Percentiles rank a stretch among this genome's conserved stretches.
These are phyloP conservation scores for Aplocera efformata DNA, from an alignment of 2,888 invertebrate species.

Conservation along the genomic window DNA sequence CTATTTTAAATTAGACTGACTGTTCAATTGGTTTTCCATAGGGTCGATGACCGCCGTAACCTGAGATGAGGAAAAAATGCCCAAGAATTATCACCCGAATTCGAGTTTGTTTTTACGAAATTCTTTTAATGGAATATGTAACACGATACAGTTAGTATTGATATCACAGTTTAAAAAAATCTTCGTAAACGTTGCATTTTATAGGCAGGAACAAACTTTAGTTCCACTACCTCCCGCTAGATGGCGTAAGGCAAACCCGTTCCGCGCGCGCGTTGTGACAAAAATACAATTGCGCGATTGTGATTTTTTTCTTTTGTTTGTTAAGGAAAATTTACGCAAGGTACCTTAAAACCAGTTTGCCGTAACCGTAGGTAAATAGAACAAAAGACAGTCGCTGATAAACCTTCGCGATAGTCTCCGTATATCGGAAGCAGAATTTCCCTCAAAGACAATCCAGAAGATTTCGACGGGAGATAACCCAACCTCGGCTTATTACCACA, in stretches of 20 bases:
- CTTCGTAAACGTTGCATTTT: background rate
- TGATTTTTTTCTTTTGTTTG: too few relatives aligned
- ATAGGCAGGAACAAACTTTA: slow-evolving; percentile 13
- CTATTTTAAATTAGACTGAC: too few relatives aligned
- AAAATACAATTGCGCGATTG: too few relatives aligned
- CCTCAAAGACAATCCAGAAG: slow-evolving; percentile 28
- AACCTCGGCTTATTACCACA: slow-evolving; percentile 32
- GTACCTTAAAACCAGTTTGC: too few relatives aligned
- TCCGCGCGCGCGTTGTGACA: background rate
- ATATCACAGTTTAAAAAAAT: slow-evolving; percentile 1
- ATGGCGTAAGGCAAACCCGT: slow-evolving; percentile 53
- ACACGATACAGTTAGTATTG: background rate
- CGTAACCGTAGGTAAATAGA: too few relatives aligned
- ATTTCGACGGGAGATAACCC: slow-evolving; percentile 36
- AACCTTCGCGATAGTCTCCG: slow-evolving; percentile 17
- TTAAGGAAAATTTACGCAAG: too few relatives aligned
- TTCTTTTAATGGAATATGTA: too few relatives aligned
- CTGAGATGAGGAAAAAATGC: too few relatives aligned
- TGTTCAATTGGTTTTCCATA: too few relatives aligned
- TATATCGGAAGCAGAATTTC: slow-evolving; percentile 18
- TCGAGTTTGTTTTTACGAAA: too few relatives aligned
- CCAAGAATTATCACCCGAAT: too few relatives aligned
- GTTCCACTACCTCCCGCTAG: slow-evolving; percentile 60
- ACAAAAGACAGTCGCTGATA: slow-evolving; percentile 16
- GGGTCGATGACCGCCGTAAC: too few relatives aligned